Conservation (phyloP, 2,888 invertebrate species). For the Synergus itoensis region DNA sequence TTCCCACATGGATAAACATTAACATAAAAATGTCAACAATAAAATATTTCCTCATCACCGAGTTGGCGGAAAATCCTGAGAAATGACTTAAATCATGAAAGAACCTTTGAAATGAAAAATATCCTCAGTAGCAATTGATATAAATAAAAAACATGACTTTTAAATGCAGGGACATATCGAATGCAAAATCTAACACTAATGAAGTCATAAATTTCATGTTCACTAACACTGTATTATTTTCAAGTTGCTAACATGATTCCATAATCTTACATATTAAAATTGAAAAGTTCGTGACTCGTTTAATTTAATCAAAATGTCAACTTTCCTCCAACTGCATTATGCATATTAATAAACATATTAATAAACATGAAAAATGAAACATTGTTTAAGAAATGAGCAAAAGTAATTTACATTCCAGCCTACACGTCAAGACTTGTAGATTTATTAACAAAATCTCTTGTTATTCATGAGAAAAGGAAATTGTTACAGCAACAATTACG, state of each 20-base stretch:
- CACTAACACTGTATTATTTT: constrained; percentile 8
- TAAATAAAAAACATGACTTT: background rate
- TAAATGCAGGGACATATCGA: background rate
- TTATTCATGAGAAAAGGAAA: constrained; percentile 1
- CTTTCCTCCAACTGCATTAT: background rate
- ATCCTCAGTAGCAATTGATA: background rate
- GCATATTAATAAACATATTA: background rate
- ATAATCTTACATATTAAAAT: background rate
- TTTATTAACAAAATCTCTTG: background rate
- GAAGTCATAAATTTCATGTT: background rate
- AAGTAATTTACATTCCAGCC: constrained; percentile 30
- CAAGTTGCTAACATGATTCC: background rate
- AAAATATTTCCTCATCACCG: background rate
- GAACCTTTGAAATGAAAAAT: background rate
- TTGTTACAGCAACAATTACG: background rate
- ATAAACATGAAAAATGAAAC: constrained; percentile 25
- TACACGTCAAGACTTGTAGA: background rate
- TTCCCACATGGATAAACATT: background rate
- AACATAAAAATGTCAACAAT: background rate
- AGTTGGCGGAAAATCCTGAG: background rate
- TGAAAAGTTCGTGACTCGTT: constrained; percentile 21
- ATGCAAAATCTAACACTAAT: background rate
- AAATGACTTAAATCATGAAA: background rate
- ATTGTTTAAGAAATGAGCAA: constrained; percentile 6
- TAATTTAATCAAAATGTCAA: constrained; percentile 18